Evolutionary conservation across 2,888 invertebrate genomes (phyloP).

Genomic region (Elysia crispata): DNA sequence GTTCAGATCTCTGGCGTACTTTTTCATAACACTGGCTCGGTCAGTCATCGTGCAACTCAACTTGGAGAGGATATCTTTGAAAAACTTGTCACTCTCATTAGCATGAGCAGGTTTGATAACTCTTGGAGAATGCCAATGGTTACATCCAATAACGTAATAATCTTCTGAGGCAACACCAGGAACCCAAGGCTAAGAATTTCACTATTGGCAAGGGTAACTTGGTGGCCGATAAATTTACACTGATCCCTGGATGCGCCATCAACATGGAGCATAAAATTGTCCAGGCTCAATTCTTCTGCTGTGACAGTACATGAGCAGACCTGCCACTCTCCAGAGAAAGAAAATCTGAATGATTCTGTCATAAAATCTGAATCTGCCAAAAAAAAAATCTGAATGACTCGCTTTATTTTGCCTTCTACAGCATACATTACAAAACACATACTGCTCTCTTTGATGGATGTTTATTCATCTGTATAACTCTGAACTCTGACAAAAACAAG

Average conservation of each 20-base stretch:
- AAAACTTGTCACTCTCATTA: background rate
- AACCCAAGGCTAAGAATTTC: slow-evolving; percentile 34
- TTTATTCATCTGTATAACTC: too few species aligned
- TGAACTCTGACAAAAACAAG: too few species aligned
- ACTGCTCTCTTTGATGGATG: too few species aligned
- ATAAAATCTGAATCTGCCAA: too few species aligned
- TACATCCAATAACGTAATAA: slow-evolving; percentile 22
- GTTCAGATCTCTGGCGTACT: slow-evolving; percentile 1
- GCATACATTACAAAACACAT: too few species aligned
- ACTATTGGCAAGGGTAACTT: slow-evolving; percentile 24
- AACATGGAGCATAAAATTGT: background rate
- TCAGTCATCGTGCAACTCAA: slow-evolving; percentile 23
- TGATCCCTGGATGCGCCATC: background rate
- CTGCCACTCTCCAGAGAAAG: too few species aligned
- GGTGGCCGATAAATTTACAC: slow-evolving; percentile 22
- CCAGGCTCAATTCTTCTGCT: background rate
- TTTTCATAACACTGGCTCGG: slow-evolving; percentile 37
- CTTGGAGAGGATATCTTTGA: slow-evolving; percentile 9
- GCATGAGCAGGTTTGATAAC: background rate
- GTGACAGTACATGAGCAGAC: too few species aligned
- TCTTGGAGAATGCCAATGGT: background rate
- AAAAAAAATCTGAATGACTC: too few species aligned
- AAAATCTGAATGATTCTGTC: too few species aligned
- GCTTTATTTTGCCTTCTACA: too few species aligned
- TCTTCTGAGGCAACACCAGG: slow-evolving; percentile 24